phyloP scores from a whole-genome alignment of 2,113 vertebrate species.

The Misgurnus mizolepis region DNA sequence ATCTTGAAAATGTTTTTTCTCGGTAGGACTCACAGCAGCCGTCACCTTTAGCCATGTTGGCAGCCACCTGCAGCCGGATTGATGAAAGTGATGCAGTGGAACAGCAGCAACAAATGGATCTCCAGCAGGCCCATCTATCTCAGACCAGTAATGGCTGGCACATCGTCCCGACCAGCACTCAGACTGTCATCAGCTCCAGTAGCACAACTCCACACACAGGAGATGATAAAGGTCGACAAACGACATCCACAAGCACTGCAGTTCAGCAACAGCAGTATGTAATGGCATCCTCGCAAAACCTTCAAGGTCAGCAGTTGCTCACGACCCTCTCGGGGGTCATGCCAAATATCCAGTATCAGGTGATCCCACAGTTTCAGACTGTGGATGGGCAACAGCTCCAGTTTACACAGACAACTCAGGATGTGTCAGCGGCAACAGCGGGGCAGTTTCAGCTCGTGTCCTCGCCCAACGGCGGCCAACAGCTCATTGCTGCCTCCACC shows the following conservation, averaged over 20 bases:
- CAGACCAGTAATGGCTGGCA: slow-evolving; percentile 92
- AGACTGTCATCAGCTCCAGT: slow-evolving; percentile 63
- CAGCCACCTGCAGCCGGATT: slow-evolving; percentile 95
- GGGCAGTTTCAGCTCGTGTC: slow-evolving; percentile 90
- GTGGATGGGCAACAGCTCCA: slow-evolving; percentile 93
- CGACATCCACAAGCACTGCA: slow-evolving; percentile 67
- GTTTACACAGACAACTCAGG: slow-evolving; percentile 85
- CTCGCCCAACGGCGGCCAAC: slow-evolving; percentile 83
- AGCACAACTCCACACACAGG: slow-evolving; percentile 71
- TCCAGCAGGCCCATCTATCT: slow-evolving; percentile 82
- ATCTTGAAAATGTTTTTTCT: slow-evolving; percentile 41
- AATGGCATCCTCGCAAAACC: slow-evolving; percentile 79
- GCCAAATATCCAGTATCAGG: slow-evolving; percentile 96
- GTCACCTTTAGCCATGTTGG: slow-evolving; percentile 91
- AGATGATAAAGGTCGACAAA: slow-evolving; percentile 75
- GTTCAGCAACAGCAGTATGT: slow-evolving; percentile 80
- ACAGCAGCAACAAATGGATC: slow-evolving; percentile 74
- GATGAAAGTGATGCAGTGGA: slow-evolving; percentile 83
- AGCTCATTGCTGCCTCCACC: slow-evolving; percentile 83
- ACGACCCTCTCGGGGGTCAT: slow-evolving; percentile 85
- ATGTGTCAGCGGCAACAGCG: slow-evolving; percentile 69
- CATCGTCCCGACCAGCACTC: slow-evolving; percentile 80
- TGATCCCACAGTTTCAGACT: slow-evolving; percentile 95
- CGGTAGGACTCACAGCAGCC: slow-evolving; percentile 89
- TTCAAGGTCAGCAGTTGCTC: slow-evolving; percentile 90